Conservation (phyloP, 2,797 vertebrate genomes). For the Spheniscus humboldti region DNA sequence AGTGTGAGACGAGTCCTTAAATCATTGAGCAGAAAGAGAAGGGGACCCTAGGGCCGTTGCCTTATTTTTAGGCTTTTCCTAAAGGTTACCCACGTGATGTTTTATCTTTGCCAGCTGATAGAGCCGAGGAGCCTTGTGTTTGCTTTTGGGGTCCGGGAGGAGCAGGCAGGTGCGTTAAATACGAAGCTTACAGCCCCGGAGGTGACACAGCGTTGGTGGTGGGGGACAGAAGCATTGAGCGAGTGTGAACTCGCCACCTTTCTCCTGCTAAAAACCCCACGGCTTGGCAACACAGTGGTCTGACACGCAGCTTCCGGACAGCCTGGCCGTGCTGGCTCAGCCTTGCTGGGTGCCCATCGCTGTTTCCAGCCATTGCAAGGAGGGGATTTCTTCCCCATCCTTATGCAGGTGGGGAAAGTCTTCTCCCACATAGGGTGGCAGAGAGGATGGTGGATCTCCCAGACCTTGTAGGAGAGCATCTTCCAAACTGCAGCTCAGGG, state of each 20-base stretch:
- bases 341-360: neutral
- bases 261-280: neutral
- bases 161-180: neutral
- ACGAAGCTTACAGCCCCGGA: neutral
- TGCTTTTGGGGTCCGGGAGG: neutral
- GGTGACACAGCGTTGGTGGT: neutral
- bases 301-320: fast-evolving
- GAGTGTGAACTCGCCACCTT: neutral
- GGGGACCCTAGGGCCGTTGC: neutral
- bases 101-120: neutral
- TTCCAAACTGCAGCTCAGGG: neutral
- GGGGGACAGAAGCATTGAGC: neutral
- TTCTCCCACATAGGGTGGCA: neutral
- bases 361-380: neutral
- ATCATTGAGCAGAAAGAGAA: neutral
- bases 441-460: neutral
- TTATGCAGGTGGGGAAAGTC: neutral
- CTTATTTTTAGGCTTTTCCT: neutral
- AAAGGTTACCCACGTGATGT: neutral
- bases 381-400: neutral
- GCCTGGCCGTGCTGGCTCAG: neutral
- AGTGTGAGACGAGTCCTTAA: neutral
- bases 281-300: fast-evolving
- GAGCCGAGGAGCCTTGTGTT: neutral
- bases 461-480: neutral